A percentile compares a stretch with the other conserved stretches of the same genome.
phyloP scores from a whole-genome alignment of 2,113 vertebrate species.

The Lycaon pictus region DNA sequence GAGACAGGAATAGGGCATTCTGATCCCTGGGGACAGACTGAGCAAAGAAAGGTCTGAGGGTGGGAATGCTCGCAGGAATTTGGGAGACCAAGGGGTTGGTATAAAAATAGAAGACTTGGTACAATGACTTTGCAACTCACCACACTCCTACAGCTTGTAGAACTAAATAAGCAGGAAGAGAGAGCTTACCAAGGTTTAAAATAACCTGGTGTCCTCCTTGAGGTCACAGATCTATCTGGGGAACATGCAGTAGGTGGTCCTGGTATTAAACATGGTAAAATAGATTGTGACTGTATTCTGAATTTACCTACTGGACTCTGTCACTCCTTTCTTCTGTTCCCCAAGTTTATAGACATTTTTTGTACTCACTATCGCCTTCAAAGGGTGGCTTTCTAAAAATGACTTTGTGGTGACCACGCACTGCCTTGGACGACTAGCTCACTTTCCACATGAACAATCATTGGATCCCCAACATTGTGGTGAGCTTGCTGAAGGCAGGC shows the following conservation, averaged over 20 bases:
- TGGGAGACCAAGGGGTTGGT: background rate
- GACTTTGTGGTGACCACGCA: background rate
- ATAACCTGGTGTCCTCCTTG: background rate
- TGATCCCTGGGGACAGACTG: background rate
- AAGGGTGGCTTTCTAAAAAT: background rate
- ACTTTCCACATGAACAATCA: accelerated
- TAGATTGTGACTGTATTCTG: background rate
- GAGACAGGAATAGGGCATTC: background rate
- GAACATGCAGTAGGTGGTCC: background rate
- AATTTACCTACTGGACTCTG: background rate
- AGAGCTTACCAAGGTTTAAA: background rate
- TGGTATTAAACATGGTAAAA: background rate
- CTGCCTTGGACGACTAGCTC: background rate
- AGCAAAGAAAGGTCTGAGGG: background rate
- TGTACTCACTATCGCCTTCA: background rate
- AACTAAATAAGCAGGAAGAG: background rate
- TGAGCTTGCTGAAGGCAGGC: background rate
- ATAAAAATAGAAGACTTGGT: background rate
- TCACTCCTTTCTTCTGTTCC: background rate
- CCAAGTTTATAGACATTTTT: background rate
- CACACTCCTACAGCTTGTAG: background rate
- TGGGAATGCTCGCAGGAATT: background rate
- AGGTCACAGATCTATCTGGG: background rate
- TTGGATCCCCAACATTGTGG: too few relatives aligned
- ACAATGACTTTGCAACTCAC: background rate